Evolutionary conservation across 2,888 invertebrate genomes (phyloP).

Genomic region (Agonopterix arenella): DNA sequence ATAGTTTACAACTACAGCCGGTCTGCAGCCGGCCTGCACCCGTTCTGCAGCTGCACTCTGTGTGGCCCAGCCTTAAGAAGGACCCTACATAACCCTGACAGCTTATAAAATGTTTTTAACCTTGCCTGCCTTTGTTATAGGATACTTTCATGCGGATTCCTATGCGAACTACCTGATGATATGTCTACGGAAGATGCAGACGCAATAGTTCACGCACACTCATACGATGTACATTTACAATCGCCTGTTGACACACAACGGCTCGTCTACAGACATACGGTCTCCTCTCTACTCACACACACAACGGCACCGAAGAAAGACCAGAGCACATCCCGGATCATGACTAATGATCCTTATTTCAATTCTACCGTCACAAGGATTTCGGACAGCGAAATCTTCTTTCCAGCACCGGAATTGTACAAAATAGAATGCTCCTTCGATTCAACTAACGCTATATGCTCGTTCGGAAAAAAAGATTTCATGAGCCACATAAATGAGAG

Average conservation of each 20-base stretch:
- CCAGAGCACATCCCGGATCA: constrained; percentile 68
- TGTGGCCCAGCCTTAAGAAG: too few species aligned
- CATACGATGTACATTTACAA: constrained; percentile 74
- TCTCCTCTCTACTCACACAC: constrained; percentile 40
- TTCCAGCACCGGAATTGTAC: constrained; percentile 78
- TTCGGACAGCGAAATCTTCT: constrained; percentile 74
- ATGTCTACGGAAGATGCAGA: constrained; percentile 58
- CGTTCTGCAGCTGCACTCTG: too few species aligned
- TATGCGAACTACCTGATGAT: constrained; percentile 68
- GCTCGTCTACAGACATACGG: constrained; percentile 58
- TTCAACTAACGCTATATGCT: constrained; percentile 52
- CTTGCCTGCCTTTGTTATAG: constrained; percentile 27
- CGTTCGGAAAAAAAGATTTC: constrained; percentile 47
- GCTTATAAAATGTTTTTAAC: not conserved
- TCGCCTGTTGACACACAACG: constrained; percentile 46
- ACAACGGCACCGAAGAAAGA: constrained; percentile 55
- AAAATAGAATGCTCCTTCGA: constrained; percentile 47
- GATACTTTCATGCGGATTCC: constrained; percentile 76
- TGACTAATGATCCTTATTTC: constrained; percentile 76
- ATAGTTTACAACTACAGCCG: too few species aligned
- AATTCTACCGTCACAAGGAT: constrained; percentile 75
- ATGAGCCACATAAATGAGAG: constrained; percentile 37
- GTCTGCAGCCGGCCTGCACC: too few species aligned
- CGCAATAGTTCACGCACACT: constrained; percentile 62
- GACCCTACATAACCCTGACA: too few species aligned